phyloP scores from a whole-genome alignment of 2,113 vertebrate genomes.

The Varanus salvator region DNA sequence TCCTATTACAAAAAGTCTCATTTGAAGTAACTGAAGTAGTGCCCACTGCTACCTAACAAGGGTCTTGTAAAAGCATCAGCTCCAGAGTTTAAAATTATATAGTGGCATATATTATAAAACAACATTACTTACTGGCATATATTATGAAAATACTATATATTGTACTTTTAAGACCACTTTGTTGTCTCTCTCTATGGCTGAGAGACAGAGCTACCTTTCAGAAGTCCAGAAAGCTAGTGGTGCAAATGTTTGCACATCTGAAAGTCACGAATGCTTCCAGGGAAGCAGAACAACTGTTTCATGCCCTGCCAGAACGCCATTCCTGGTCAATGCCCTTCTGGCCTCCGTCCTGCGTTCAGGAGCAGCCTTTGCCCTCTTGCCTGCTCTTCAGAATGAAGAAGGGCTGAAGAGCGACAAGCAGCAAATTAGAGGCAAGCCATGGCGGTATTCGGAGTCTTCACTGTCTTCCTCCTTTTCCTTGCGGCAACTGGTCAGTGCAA shows the following conservation, averaged over 20 bases:
- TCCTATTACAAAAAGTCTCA: too few relatives aligned
- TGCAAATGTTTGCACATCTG: slow-evolving; percentile 25
- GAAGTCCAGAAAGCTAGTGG: background rate
- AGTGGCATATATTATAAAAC: too few relatives aligned
- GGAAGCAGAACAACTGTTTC: background rate
- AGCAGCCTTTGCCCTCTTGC: slow-evolving; percentile 1
- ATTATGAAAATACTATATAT: too few relatives aligned
- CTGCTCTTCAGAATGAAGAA: background rate
- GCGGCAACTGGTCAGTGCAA: slow-evolving; percentile 19
- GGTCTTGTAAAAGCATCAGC: too few relatives aligned
- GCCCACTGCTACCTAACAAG: too few relatives aligned
- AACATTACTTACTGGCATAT: too few relatives aligned
- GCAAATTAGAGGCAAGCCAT: background rate
- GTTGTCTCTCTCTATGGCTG: background rate
- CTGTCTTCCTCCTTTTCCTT: slow-evolving; percentile 6
- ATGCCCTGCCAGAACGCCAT: background rate
- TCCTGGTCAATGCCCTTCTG: background rate
- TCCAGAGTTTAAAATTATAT: too few relatives aligned
- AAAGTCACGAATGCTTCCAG: background rate
- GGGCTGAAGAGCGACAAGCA: background rate
- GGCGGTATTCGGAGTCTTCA: background rate
- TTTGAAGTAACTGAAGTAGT: too few relatives aligned
- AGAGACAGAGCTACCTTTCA: background rate
- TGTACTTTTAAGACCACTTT: background rate
- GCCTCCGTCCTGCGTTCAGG: background rate